Percentiles rank a stretch among this genome's conserved stretches.
Conservation (phyloP, 2,888 invertebrate genomes). For the Oasisia sp. region DNA sequence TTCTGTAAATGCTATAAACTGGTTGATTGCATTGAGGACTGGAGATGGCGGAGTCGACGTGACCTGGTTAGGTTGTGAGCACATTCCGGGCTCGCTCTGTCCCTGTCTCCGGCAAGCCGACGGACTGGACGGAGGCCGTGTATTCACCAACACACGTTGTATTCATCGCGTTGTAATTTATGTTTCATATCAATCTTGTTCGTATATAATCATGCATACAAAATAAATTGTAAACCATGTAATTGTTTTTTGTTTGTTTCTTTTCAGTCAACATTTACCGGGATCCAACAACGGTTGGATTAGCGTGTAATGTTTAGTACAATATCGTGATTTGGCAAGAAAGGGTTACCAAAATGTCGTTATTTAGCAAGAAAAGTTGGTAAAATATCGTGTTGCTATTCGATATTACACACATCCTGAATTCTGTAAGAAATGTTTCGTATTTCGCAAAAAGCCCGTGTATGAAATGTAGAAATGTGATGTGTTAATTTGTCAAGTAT, state of each 20-base stretch:
- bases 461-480: too few species aligned
- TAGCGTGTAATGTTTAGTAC: not conserved
- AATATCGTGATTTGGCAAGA: too few species aligned
- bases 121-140: not conserved
- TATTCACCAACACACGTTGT: not conserved
- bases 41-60: not conserved
- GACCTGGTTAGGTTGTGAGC: not conserved
- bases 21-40: not conserved
- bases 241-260: not conserved
- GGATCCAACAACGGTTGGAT: not conserved
- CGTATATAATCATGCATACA: not conserved
- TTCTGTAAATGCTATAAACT: not conserved
- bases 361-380: too few species aligned
- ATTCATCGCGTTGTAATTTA: constrained; percentile 3
- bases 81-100: not conserved
- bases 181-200: not conserved
- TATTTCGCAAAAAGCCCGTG: too few species aligned
- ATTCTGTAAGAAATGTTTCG: too few species aligned
- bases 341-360: too few species aligned
- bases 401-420: too few species aligned
- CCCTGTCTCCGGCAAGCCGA: not conserved
- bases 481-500: too few species aligned
- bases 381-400: too few species aligned
- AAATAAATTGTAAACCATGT: not conserved
- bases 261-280: not conserved